Evolutionary conservation across 2,888 invertebrate species (phyloP).

Genomic region (Nomada ferruginata): DNA sequence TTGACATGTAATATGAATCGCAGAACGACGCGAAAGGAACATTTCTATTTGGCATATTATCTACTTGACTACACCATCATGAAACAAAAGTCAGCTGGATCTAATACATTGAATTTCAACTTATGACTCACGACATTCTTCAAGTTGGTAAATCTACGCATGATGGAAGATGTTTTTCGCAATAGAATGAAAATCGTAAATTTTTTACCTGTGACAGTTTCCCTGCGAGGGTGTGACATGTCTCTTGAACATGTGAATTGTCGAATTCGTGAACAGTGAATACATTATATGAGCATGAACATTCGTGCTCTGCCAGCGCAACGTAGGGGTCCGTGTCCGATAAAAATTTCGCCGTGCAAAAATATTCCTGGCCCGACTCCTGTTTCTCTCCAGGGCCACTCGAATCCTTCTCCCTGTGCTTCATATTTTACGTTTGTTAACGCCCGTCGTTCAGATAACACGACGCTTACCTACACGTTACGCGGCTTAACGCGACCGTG

Average conservation of each 20-base stretch:
- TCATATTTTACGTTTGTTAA: conserved; percentile 35
- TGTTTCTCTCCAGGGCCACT: conserved; percentile 16
- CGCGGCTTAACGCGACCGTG: background rate
- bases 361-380: conserved; percentile 11
- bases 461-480: background rate
- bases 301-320: background rate
- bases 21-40: background rate
- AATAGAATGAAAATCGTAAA: no score
- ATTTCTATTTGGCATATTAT: background rate
- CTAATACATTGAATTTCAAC: no score
- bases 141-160: no score
- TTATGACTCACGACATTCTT: no score
- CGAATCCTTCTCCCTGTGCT: conserved; percentile 16
- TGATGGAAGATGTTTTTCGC: no score
- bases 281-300: background rate
- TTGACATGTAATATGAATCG: no score
- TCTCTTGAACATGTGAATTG: no score
- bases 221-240: no score
- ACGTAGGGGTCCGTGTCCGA: conserved; percentile 24
- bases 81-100: no score
- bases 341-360: conserved; percentile 30
- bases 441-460: conserved; percentile 14
- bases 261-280: no score
- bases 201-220: no score
- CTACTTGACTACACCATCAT: no score